These are phyloP conservation scores for Thyatira batis DNA, from an alignment of 2,888 invertebrate genomes.

Conservation along the genomic window DNA sequence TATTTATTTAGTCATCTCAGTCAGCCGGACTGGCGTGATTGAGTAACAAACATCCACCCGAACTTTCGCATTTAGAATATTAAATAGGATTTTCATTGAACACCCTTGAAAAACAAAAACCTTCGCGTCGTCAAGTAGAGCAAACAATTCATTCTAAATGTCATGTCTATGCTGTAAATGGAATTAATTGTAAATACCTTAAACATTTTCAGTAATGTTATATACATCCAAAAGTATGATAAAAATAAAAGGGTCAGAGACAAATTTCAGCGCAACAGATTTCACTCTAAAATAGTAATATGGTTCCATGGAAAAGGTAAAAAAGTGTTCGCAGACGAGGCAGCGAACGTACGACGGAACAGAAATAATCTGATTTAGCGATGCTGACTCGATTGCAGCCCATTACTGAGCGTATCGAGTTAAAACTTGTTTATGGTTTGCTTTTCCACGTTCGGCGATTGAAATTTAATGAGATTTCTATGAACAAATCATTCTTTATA, in stretches of 20 bases:
- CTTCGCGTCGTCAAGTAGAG: no score
- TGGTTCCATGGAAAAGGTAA: conserved; percentile 10
- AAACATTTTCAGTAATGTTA: no score
- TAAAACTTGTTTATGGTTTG: conserved; percentile 45
- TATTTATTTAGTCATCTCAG: no score
- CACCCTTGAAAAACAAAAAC: no score
- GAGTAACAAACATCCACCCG: no score
- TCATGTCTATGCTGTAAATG: no score
- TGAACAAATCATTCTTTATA: not conserved
- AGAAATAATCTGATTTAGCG: conserved; percentile 43
- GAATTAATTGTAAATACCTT: no score
- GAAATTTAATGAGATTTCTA: conserved; percentile 38
- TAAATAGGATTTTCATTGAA: no score
- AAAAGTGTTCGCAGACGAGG: conserved; percentile 7
- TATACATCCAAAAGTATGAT: no score
- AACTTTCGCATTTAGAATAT: no score
- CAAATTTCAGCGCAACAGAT: conserved; percentile 7
- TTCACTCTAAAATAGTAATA: conserved; percentile 19
- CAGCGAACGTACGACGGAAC: conserved; percentile 16
- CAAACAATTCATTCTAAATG: no score
- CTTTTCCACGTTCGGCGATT: conserved; percentile 41
- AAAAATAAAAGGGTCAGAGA: not conserved
- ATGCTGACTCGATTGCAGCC: conserved; percentile 55
- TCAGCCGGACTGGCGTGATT: no score
- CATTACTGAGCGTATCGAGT: conserved; percentile 48